These are phyloP conservation scores for Drosophila busckii DNA, from an alignment of 1,140 invertebrate species.

Conservation along the genomic window DNA sequence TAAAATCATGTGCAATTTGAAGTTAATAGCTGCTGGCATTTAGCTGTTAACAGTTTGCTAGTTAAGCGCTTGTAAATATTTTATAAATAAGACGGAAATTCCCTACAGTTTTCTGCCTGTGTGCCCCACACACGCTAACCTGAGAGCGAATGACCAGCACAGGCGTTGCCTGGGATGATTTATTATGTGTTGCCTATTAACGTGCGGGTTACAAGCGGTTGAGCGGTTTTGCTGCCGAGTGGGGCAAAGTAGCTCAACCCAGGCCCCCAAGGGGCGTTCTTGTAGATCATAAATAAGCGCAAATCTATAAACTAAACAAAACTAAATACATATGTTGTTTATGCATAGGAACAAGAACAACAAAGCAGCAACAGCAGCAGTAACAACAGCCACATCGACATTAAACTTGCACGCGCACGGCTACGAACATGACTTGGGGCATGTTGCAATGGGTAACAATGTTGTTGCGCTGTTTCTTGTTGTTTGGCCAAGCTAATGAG, in stretches of 20 bases:
- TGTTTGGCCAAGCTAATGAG: conserved; percentile 58
- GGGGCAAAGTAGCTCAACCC: too few relatives aligned
- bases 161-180: conserved; percentile 48
- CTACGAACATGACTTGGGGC: conserved; percentile 33
- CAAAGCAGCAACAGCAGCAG: neutral
- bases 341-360: conserved; percentile 27
- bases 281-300: conserved; percentile 66
- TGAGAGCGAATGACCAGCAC: conserved; percentile 35
- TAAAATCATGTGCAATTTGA: too few relatives aligned
- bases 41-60: too few relatives aligned
- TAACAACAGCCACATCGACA: conserved; percentile 17
- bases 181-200: conserved; percentile 74
- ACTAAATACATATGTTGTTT: conserved; percentile 58
- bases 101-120: too few relatives aligned
- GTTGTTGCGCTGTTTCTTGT: conserved; percentile 3
- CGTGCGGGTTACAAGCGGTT: conserved; percentile 27
- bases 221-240: neutral
- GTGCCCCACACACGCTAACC: conserved; percentile 14
- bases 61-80: too few relatives aligned
- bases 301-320: conserved; percentile 77
- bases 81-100: too few relatives aligned
- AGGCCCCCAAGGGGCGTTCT: conserved; percentile 21
- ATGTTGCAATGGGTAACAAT: conserved; percentile 6
- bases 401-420: conserved; percentile 22
- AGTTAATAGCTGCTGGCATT: too few relatives aligned